Conservation (phyloP, 2,888 invertebrate genomes). For the Lasius fuliginosus region DNA sequence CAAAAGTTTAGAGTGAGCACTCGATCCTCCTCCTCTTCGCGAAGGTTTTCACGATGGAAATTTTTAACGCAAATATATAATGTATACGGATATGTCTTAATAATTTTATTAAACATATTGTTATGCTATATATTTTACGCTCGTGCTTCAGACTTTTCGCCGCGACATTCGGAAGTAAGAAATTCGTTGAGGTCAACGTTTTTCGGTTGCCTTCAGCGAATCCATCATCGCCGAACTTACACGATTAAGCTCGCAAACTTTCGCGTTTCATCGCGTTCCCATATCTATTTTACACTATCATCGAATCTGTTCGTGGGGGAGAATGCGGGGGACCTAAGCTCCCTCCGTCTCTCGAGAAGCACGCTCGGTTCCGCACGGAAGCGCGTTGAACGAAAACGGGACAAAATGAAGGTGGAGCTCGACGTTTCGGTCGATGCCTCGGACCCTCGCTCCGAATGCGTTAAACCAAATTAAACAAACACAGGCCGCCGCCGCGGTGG, state of each 20-base stretch:
- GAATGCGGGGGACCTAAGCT: slow-evolving; percentile 49
- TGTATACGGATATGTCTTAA: neutral
- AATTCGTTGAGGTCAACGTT: neutral
- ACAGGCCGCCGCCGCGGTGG: slow-evolving; percentile 50
- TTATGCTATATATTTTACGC: slow-evolving; percentile 20
- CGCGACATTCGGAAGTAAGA: neutral
- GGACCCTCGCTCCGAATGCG: slow-evolving; percentile 52
- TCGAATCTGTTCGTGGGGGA: slow-evolving; percentile 54
- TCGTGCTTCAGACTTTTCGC: neutral
- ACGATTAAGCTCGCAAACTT: slow-evolving; percentile 49
- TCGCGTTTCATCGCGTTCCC: slow-evolving; percentile 28
- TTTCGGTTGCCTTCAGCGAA: slow-evolving; percentile 15
- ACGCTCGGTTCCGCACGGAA: slow-evolving; percentile 60
- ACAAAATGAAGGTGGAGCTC: slow-evolving; percentile 6
- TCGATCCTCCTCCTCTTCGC: neutral
- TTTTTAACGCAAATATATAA: neutral
- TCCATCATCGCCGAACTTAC: slow-evolving; percentile 35
- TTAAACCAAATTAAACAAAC: slow-evolving; percentile 79
- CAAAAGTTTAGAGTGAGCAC: neutral
- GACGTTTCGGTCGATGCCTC: slow-evolving; percentile 56
- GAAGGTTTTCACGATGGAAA: neutral
- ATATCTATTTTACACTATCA: slow-evolving; percentile 66
- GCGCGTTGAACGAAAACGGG: slow-evolving; percentile 57
- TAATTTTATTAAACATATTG: neutral
- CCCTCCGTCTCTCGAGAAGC: slow-evolving; percentile 54